phyloP scores from a whole-genome alignment of 2,797 vertebrate species.

The Gastrophryne carolinensis region DNA sequence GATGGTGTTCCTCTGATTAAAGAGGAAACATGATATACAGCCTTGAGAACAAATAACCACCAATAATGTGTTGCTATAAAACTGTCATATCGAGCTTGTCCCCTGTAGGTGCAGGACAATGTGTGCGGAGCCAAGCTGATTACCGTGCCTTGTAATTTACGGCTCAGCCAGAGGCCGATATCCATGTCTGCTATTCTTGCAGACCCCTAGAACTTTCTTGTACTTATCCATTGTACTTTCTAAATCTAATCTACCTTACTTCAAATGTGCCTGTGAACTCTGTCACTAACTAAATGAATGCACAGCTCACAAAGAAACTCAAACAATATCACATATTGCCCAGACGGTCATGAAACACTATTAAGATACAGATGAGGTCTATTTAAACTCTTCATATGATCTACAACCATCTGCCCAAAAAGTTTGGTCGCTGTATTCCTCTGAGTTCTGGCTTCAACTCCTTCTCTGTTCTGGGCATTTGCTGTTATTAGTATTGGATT shows the following conservation, averaged over 20 bases:
- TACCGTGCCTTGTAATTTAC: constrained; percentile 19
- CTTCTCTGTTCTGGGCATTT: no score
- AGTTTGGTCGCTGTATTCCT: no score
- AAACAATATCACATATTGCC: no score
- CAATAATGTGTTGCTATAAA: constrained; percentile 47
- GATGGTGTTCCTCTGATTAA: not conserved
- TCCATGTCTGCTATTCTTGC: not conserved
- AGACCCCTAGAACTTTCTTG: not conserved
- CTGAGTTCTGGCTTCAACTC: no score
- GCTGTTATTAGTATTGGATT: no score
- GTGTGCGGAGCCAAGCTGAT: constrained; percentile 29
- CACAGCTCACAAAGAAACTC: no score
- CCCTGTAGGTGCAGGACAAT: constrained; percentile 30
- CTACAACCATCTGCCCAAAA: no score
- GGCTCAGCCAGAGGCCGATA: constrained; percentile 5
- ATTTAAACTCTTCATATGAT: no score
- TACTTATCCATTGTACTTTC: constrained; percentile 4
- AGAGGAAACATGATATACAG: constrained; percentile 32
- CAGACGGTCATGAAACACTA: no score
- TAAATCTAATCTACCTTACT: not conserved
- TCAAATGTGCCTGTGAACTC: not conserved
- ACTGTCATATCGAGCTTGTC: constrained; percentile 28
- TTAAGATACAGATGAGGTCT: no score
- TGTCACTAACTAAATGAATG: no score
- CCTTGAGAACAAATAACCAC: constrained; percentile 39